Evolutionary conservation across 2,888 invertebrate genomes (phyloP), one percentile per base, ranked within the genome.

Genomic region (Drosophila engyochracea): DNA sequence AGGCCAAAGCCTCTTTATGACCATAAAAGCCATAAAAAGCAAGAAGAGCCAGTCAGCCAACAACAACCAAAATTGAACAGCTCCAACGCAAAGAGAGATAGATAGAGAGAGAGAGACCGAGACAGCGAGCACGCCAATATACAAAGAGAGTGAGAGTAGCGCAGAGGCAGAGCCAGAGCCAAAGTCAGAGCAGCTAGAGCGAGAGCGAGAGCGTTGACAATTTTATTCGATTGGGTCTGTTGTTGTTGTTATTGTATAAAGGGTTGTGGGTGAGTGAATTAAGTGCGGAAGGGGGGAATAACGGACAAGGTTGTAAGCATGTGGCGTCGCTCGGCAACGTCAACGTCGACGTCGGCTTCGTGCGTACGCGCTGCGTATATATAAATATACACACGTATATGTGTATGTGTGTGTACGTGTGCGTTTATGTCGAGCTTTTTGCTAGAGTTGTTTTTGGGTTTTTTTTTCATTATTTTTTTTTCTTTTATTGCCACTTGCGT

Each of bases 21-120:
- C 80, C 85, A 87, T 82, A 80, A 85, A 89, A 85, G 89, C 89
- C 87, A 85, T 89, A 85, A 89, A 85, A 85, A 85, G 75, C 82
- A 80, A 83, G 82, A 89, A 81, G 74, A 76, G 79, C 79, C 79
- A 61, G 57, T 55, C 74, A 70, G 58, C 79, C 69, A 59, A 66
- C 60, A 70, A 57, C 81, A 72, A 66, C 66, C 64, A 69, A 79
- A 73, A 71, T 64, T 69, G 33, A 79, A 72, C 70, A 68, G 72
- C 68, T 75, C 63, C 65, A 68, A 64, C 30, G 30, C 47, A 55
- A 66, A 64, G 70, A 76, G 70, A 44, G 47, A 71, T 10, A 41
- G 33, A 35, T 19, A 35, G 41, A 73, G 67, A 37, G 3, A 37
- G 14, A 9, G 35, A 16, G 35, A 35, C 35, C 41, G 61, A 49